A percentile compares a stretch with the other conserved stretches of the same genome.
Conservation (phyloP, 2,888 invertebrate species). For the Acleris holmiana region DNA sequence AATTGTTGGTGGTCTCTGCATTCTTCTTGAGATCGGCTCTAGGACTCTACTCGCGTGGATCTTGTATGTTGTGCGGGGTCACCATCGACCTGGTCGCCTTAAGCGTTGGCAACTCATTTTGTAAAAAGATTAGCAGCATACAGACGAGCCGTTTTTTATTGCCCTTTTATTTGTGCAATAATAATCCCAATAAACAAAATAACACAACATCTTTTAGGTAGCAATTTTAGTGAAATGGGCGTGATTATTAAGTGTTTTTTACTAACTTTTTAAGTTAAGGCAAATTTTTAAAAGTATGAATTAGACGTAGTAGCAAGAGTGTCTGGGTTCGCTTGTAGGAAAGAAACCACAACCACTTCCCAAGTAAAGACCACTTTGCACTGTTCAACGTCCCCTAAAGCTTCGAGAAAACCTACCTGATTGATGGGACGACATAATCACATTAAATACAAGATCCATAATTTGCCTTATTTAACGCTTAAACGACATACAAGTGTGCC, state of each 20-base stretch:
- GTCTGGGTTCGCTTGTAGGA: no score
- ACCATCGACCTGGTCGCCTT: constrained; percentile 3
- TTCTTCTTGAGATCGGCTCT: constrained; percentile 10
- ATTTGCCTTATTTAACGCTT: constrained; percentile 34
- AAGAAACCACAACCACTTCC: no score
- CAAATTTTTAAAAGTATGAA: no score
- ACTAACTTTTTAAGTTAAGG: no score
- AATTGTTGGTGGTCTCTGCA: constrained; percentile 59
- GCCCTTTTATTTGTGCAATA: constrained; percentile 9
- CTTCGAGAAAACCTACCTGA: no score
- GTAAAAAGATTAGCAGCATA: constrained; percentile 8
- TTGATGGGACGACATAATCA: no score
- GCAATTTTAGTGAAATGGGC: not conserved
- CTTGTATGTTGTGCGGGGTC: constrained; percentile 1
- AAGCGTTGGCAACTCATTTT: constrained; percentile 1
- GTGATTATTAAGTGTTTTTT: not conserved
- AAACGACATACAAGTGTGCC: constrained; percentile 22
- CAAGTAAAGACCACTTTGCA: no score
- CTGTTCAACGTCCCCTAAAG: no score
- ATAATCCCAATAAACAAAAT: constrained; percentile 11
- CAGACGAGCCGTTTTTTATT: not conserved
- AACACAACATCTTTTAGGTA: not conserved
- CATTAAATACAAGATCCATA: constrained; percentile 4
- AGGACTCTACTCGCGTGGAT: constrained; percentile 17
- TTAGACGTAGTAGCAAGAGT: no score